A percentile compares a stretch with the other conserved stretches of the same genome.
These are phyloP conservation scores for Drosophila austrosaltans DNA, from an alignment of 2,888 invertebrate species.

Conservation along the genomic window DNA sequence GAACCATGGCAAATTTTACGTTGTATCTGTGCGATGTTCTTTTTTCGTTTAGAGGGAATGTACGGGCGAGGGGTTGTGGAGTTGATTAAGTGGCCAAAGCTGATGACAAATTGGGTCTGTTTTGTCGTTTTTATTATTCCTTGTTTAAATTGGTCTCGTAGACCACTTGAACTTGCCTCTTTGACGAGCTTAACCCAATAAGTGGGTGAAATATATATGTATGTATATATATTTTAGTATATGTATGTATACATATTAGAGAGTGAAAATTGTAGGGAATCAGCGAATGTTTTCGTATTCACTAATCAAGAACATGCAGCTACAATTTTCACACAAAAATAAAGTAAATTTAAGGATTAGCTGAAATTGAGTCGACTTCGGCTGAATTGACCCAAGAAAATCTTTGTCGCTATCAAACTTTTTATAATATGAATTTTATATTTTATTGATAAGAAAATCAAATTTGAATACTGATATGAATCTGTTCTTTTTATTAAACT, in stretches of 20 bases:
- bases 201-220: constrained; percentile 36
- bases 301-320: not conserved
- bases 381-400: too few species aligned
- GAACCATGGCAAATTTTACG: constrained; percentile 61
- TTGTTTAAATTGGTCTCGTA: constrained; percentile 64
- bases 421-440: too few species aligned
- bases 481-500: too few species aligned
- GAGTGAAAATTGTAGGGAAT: constrained; percentile 53
- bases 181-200: constrained; percentile 56
- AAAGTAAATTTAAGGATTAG: too few species aligned
- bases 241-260: constrained; percentile 32
- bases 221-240: not conserved
- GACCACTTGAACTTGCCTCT: constrained; percentile 68
- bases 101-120: constrained; percentile 72
- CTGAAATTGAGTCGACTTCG: too few species aligned
- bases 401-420: too few species aligned
- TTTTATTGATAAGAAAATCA: too few species aligned
- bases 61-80: constrained; percentile 9
- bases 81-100: constrained; percentile 67
- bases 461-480: too few species aligned
- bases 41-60: not conserved
- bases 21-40: constrained; percentile 16
- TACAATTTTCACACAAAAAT: not conserved
- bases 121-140: constrained; percentile 29
- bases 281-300: not conserved